Evolutionary conservation across 1,140 invertebrate species (phyloP).

Genomic region (Sminthurinus signatus): DNA sequence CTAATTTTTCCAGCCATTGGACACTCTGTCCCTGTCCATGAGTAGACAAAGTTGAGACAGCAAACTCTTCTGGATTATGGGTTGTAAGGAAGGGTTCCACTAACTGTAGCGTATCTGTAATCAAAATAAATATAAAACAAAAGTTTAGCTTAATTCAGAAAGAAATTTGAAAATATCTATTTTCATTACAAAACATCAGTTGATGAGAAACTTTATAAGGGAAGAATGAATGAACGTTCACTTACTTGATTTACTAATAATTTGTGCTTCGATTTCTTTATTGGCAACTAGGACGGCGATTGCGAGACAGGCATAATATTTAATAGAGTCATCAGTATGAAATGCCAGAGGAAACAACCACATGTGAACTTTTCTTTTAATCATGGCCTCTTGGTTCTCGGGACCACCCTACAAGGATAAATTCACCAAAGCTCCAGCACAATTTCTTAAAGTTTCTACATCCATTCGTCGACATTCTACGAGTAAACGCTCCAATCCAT

Average conservation of each 20-base stretch:
- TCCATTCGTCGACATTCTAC: constrained; percentile 93
- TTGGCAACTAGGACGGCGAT: constrained; percentile 95
- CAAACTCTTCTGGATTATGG: constrained; percentile 92
- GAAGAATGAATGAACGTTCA: too few species aligned
- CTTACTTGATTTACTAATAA: constrained; percentile 79
- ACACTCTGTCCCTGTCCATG: constrained; percentile 95
- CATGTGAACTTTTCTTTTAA: constrained; percentile 88
- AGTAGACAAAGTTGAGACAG: constrained; percentile 74
- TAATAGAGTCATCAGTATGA: constrained; percentile 91
- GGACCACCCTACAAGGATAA: constrained; percentile 91
- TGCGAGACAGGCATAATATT: constrained; percentile 97
- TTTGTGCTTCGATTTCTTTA: constrained; percentile 95
- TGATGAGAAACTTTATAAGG: too few species aligned
- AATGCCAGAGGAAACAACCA: constrained; percentile 98
- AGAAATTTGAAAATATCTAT: too few species aligned
- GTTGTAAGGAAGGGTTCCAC: constrained; percentile 93
- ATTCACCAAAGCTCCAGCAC: constrained; percentile 92
- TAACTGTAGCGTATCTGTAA: constrained; percentile 72
- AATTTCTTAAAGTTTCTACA: constrained; percentile 84
- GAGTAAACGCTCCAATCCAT: constrained; percentile 81
- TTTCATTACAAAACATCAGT: too few species aligned
- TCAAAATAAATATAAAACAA: too few species aligned
- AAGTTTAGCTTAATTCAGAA: too few species aligned
- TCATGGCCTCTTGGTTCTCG: constrained; percentile 97
- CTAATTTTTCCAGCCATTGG: constrained; percentile 86